These are phyloP conservation scores for Telenomus remus DNA, from an alignment of 1,140 invertebrate species.

Conservation along the genomic window DNA sequence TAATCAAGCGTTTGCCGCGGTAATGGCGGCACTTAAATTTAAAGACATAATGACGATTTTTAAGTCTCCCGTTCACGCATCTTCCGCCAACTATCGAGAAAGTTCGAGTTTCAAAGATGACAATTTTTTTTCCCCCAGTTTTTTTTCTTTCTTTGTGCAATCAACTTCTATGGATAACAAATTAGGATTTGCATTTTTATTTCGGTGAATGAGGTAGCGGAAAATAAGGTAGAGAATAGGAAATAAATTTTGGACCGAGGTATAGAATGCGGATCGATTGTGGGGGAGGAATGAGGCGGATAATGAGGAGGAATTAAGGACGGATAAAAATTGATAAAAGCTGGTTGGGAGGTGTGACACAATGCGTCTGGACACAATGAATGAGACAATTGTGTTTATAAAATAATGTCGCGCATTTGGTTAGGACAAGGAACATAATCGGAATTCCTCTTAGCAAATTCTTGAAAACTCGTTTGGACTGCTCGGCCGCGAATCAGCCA, in stretches of 20 bases:
- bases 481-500: slow-evolving; percentile 61
- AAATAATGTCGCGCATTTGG: slow-evolving; percentile 50
- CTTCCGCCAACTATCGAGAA: slow-evolving; percentile 9
- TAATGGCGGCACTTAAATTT: slow-evolving; percentile 65
- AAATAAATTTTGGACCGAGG: too few species aligned
- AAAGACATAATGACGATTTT: slow-evolving; percentile 56
- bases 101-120: slow-evolving; percentile 1
- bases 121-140: too few species aligned
- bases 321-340: slow-evolving; percentile 1
- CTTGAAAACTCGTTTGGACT: slow-evolving; percentile 71
- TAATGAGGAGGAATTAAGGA: too few species aligned
- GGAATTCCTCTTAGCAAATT: slow-evolving; percentile 69
- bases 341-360: slow-evolving; percentile 22
- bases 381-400: slow-evolving; percentile 49
- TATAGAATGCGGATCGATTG: too few species aligned
- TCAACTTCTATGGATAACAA: too few species aligned
- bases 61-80: not conserved
- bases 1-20: slow-evolving; percentile 58
- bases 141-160: too few species aligned
- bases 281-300: too few species aligned
- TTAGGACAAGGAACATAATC: slow-evolving; percentile 66
- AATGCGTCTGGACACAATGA: slow-evolving; percentile 33
- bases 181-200: too few species aligned
- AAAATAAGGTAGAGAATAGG: too few species aligned
- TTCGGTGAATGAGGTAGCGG: too few species aligned